These are phyloP conservation scores for Okamejei kenojei DNA, from an alignment of 2,797 vertebrate species.

Conservation along the genomic window DNA sequence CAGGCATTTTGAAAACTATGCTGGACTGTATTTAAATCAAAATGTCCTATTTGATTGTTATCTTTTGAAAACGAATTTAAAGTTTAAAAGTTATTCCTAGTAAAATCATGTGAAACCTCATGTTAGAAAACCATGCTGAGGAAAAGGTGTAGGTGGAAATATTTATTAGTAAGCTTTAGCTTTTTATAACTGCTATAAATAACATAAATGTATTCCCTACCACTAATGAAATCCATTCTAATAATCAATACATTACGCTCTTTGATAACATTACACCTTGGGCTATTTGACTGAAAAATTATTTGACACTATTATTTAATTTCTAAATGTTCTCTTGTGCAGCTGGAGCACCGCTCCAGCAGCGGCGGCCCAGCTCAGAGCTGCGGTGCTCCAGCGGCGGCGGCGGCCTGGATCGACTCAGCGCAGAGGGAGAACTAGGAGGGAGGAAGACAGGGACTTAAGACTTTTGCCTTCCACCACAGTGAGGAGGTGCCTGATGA, in stretches of 20 bases:
- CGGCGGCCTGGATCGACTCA: too few relatives aligned
- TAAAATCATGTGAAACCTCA: not conserved
- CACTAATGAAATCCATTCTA: not conserved
- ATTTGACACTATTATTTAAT: not conserved
- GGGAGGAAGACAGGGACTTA: too few relatives aligned
- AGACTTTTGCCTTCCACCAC: too few relatives aligned
- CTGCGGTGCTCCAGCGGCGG: too few relatives aligned
- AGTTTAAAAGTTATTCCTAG: not conserved
- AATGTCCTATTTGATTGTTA: not conserved
- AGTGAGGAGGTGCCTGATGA: too few relatives aligned
- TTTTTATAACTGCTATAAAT: not conserved
- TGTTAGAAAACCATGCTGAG: not conserved
- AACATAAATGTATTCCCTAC: slow-evolving; percentile 8
- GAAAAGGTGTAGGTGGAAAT: not conserved
- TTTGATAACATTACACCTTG: not conserved
- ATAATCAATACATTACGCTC: not conserved
- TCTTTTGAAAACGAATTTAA: not conserved
- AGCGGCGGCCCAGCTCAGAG: too few relatives aligned
- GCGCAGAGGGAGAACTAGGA: too few relatives aligned
- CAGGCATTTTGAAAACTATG: not conserved
- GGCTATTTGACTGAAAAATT: not conserved
- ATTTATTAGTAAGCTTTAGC: not conserved
- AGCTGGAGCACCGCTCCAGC: too few relatives aligned
- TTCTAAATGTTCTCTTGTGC: not conserved
- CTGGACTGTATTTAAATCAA: not conserved